Evolutionary conservation across 2,797 vertebrate species (phyloP).

Genomic region (Limosa lapponica): DNA sequence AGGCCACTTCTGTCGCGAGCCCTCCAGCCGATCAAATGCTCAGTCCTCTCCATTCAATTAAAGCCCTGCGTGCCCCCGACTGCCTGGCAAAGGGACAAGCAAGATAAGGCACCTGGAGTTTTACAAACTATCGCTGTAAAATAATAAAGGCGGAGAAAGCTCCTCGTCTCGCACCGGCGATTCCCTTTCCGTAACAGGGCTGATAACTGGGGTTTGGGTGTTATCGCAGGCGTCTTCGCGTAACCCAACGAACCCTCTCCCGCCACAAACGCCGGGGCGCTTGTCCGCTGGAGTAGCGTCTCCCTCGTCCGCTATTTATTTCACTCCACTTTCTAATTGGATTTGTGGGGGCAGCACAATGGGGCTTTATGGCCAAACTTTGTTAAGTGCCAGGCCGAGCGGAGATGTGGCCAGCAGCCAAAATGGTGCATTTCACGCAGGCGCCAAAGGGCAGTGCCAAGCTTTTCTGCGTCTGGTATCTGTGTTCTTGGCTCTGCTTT

Average conservation of each 20-base stretch:
- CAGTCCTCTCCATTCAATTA: background rate
- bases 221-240: background rate
- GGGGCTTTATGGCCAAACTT: slow-evolving; percentile 87
- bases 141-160: slow-evolving; percentile 7
- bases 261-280: background rate
- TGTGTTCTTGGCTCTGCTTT: slow-evolving; percentile 64
- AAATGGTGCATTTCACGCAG: slow-evolving; percentile 77
- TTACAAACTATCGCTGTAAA: background rate
- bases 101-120: slow-evolving; percentile 29
- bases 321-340: slow-evolving; percentile 86
- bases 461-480: slow-evolving; percentile 69
- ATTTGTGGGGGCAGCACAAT: slow-evolving; percentile 86
- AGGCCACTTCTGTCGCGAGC: background rate
- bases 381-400: slow-evolving; percentile 84
- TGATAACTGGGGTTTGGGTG: background rate
- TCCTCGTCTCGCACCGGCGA: background rate
- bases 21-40: background rate
- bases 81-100: slow-evolving; percentile 40
- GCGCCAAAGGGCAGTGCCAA: slow-evolving; percentile 70
- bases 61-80: background rate
- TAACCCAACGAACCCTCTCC: slow-evolving; percentile 15
- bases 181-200: background rate
- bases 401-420: slow-evolving; percentile 83
- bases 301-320: slow-evolving; percentile 61
- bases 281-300: slow-evolving; percentile 11